Evolutionary conservation across 2,888 invertebrate genomes (phyloP), one percentile per base, ranked within the genome.

Genomic region (Nebria brevicollis): DNA sequence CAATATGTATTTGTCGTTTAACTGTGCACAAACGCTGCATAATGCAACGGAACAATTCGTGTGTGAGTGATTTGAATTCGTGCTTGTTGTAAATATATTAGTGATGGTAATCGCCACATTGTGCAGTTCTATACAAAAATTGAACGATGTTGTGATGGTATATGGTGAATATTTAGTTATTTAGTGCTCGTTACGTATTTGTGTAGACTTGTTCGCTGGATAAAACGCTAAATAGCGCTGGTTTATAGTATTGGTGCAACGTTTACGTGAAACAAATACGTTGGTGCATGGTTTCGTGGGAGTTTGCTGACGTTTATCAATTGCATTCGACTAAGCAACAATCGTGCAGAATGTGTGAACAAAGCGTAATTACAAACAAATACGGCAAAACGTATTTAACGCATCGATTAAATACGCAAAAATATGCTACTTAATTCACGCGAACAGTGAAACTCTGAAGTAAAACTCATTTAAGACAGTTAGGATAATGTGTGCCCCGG

Each of bases 401-500:
- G 1, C 1, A 34, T 34, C 34, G 34, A 34, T 4, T 34, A 34
- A 20, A 20, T 20, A 20, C 20, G 20, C 20, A 20, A 20, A 34
- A 34, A 34, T 34, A 34, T 34, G 34, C 34, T 34, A 34, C 34
- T 34, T 34, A 34, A 34, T 4, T 34, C 34, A 34, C 5, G 2
- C 7, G 54, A 54, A 54, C 8, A 11, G 3, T 54, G 4, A 20
- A n/a, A n/a, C n/a, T n/a, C n/a, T n/a, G n/a, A 20, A 20, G 20
- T 1, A 20, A 20, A 20, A 20, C 20, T 20, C 20, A 20, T 20
- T 20, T 20, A 20, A 20, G 20, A 20, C 20, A 20, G n/a, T n/a
- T n/a, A n/a, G 20, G 20, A 20, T 20, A 20, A 92, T 93, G 92
- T 92, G 92, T 91, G 91, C 91, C 93, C 93, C 93, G 93, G 93